These are phyloP conservation scores for Lathamus discolor DNA, from an alignment of 2,113 vertebrate species.

Conservation along the genomic window DNA sequence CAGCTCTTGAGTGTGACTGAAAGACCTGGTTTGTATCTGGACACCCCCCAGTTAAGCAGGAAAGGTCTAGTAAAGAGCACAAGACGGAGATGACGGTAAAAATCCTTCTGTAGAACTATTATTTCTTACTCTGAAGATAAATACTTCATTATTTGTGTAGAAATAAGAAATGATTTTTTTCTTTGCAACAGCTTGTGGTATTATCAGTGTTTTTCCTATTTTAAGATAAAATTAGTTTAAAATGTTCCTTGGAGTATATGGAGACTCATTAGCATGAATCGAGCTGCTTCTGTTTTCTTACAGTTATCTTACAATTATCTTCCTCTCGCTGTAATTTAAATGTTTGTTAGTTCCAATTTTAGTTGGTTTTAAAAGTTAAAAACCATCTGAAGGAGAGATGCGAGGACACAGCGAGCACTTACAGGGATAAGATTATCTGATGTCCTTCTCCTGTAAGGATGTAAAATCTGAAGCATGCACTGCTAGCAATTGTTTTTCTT, in stretches of 20 bases:
- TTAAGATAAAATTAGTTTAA: not conserved
- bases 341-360: not conserved
- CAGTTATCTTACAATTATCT: not conserved
- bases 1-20: not conserved
- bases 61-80: not conserved
- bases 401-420: not conserved
- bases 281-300: not conserved
- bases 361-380: not conserved
- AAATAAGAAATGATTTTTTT: not conserved
- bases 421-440: not conserved
- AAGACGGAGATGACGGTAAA: not conserved
- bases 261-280: not conserved
- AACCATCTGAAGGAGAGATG: not conserved
- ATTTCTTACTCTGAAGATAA: not conserved
- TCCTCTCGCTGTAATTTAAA: not conserved
- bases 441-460: not conserved
- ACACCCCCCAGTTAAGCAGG: not conserved
- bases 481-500: not conserved
- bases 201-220: not conserved
- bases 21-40: not conserved
- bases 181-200: not conserved
- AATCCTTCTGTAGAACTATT: not conserved
- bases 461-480: not conserved
- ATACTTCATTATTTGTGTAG: constrained; percentile 21
- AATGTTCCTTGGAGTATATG: not conserved